Percentiles rank a stretch among this genome's conserved stretches.
These are phyloP conservation scores for Harlomillsia oculata DNA, from an alignment of 1,140 invertebrate species.

Conservation along the genomic window DNA sequence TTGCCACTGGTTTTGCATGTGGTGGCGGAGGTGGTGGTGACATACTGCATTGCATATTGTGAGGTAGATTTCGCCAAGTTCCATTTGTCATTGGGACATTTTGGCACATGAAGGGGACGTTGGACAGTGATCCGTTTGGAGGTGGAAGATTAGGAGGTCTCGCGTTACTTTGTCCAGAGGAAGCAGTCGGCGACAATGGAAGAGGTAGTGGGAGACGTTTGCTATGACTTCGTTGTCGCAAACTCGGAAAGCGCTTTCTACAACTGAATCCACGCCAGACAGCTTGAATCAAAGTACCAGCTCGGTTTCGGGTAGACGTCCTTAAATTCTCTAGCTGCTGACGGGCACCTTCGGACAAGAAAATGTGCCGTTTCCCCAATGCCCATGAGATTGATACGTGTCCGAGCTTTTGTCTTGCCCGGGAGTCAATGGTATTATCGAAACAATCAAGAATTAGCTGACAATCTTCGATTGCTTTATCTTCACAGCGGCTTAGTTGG, in stretches of 20 bases:
- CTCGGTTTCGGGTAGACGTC: conserved; percentile 61
- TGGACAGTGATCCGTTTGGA: neutral
- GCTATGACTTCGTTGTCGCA: conserved; percentile 42
- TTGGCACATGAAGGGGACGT: conserved; percentile 4
- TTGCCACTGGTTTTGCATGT: conserved; percentile 6
- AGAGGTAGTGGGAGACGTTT: conserved; percentile 30
- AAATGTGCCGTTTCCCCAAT: conserved; percentile 84
- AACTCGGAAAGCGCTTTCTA: conserved; percentile 56
- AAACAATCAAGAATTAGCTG: conserved; percentile 60
- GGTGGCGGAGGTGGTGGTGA: conserved; percentile 11
- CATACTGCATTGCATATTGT: neutral
- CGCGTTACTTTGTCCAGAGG: neutral
- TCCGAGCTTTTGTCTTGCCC: conserved; percentile 37
- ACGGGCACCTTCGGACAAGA: conserved; percentile 80
- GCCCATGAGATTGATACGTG: conserved; percentile 66
- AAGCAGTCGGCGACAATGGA: conserved; percentile 1
- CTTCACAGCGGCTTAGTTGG: conserved; percentile 61
- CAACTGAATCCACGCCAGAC: conserved; percentile 70
- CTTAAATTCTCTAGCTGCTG: conserved; percentile 75
- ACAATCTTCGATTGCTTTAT: conserved; percentile 69
- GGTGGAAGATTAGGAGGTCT: neutral
- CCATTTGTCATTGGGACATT: neutral
- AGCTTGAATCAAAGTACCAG: conserved; percentile 64
- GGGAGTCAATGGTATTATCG: conserved; percentile 41
- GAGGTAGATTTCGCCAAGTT: neutral